These are phyloP conservation scores for Anolis sagrei DNA, from an alignment of 2,113 vertebrate genomes.

Conservation along the genomic window DNA sequence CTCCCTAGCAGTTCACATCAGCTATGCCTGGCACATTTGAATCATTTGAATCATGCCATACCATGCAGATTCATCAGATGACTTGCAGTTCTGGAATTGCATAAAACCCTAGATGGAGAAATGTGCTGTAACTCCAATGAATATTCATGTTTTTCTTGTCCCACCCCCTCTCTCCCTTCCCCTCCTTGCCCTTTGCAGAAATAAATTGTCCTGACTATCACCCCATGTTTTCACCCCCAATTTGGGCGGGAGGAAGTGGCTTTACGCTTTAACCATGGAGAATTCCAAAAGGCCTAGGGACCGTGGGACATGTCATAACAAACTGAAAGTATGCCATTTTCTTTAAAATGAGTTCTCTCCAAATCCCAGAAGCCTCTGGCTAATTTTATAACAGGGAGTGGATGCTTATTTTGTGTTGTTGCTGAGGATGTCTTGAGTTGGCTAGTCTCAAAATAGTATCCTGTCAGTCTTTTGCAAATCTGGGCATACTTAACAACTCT, in stretches of 20 bases:
- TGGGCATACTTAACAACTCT: slow-evolving; percentile 12
- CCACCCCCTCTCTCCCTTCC: no score
- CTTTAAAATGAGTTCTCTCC: not conserved
- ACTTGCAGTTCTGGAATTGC: not conserved
- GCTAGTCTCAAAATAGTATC: not conserved
- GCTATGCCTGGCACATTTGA: not conserved
- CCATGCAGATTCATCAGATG: not conserved
- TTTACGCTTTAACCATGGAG: not conserved
- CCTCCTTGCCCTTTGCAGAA: not conserved
- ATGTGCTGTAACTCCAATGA: not conserved
- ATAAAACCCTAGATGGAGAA: not conserved
- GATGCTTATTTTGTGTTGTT: not conserved
- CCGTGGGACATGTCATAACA: not conserved
- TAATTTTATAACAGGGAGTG: not conserved
- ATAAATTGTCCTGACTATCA: not conserved
- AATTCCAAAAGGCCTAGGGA: not conserved
- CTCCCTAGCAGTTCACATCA: not conserved
- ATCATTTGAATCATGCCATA: not conserved
- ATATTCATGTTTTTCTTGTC: not conserved
- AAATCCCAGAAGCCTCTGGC: not conserved
- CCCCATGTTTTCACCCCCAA: not conserved
- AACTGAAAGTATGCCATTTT: not conserved
- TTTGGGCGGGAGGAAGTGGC: not conserved
- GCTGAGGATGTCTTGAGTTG: not conserved
- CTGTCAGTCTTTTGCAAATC: not conserved